Percentiles rank a stretch among this genome's conserved stretches.
Conservation (phyloP, 2,113 vertebrate genomes). For the Diphyllodes magnificus region DNA sequence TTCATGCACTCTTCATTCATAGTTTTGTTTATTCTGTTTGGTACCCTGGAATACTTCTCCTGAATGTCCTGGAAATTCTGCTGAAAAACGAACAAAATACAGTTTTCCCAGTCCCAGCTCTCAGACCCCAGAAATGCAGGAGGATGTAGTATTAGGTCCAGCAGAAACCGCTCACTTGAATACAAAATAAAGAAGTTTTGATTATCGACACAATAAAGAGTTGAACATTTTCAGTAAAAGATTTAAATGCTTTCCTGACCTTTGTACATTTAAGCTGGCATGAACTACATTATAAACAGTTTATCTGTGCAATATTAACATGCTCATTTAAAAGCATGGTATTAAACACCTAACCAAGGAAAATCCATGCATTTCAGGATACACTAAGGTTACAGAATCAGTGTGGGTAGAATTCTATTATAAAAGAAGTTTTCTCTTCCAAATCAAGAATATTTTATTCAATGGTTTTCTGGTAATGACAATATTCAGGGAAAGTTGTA, state of each 20-base stretch:
- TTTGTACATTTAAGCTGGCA: neutral
- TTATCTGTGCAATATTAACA: neutral
- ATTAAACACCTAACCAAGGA: neutral
- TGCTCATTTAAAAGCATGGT: neutral
- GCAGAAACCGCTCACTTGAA: neutral
- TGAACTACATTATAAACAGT: neutral
- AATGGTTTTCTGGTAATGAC: neutral
- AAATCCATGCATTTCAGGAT: neutral
- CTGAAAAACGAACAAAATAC: neutral
- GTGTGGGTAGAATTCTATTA: neutral
- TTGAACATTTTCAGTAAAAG: neutral
- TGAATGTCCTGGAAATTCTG: neutral
- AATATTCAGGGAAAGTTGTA: neutral
- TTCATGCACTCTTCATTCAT: neutral
- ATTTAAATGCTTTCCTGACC: neutral
- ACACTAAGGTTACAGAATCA: neutral
- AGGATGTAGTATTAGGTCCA: neutral
- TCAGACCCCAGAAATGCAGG: neutral
- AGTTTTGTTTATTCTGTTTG: neutral
- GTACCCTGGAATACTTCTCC: neutral
- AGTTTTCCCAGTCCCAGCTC: neutral
- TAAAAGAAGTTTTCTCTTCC: neutral
- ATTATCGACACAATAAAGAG: neutral
- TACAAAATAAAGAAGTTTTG: neutral
- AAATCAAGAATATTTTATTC: neutral